Base-by-base conservation (phyloP, 2,888 invertebrate genomes). In the Aphodius granarius region DNA sequence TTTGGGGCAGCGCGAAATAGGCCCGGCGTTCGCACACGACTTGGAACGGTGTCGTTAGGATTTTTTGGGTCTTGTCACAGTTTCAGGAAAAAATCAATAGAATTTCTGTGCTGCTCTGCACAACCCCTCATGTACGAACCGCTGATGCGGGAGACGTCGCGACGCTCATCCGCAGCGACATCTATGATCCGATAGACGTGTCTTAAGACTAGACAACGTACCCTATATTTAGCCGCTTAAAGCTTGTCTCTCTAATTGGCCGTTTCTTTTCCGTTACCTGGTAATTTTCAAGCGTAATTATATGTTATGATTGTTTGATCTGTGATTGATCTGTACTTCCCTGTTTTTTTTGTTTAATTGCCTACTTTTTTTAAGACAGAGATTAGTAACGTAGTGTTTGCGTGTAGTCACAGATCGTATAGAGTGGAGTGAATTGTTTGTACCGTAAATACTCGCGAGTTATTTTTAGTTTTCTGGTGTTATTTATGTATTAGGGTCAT, bases 21-120 rank as follows among this genome's bases (percentile, higher is more conserved):
- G n/a, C n/a, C n/a, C n/a, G n/a, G n/a, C n/a, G n/a, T n/a, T n/a
- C n/a, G n/a, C n/a, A n/a, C n/a, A n/a, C n/a, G n/a, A n/a, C n/a
- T n/a, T n/a, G n/a, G n/a, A n/a, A n/a, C n/a, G n/a, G n/a, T 2
- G 43, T 43, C 43, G 43, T 43, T 43, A 6, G 43, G 2, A n/a
- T 73, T 76, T 76, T 23, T 62, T 73, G 66, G 73, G 73, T 76
- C 66, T 76, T 76, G 68, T 76, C 71, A 71, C 23, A 63, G 73
- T 76, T 76, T 71, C 65, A 65, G 71, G 76, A 76, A 76, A 76
- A 76, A 76, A 76, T 76, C 76, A 76, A 76, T 76, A 76, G 73
- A 73, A 76, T 73, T 76, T 76, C 71, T 62, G 74, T 66, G 75
- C 75, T 66, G 75, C 72, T 3, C 9, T 43, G 43, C 43, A n/a